A percentile compares a stretch with the other conserved stretches of the same genome.
phyloP scores from a whole-genome alignment of 1,140 invertebrate genomes.

The Lineus longissimus region DNA sequence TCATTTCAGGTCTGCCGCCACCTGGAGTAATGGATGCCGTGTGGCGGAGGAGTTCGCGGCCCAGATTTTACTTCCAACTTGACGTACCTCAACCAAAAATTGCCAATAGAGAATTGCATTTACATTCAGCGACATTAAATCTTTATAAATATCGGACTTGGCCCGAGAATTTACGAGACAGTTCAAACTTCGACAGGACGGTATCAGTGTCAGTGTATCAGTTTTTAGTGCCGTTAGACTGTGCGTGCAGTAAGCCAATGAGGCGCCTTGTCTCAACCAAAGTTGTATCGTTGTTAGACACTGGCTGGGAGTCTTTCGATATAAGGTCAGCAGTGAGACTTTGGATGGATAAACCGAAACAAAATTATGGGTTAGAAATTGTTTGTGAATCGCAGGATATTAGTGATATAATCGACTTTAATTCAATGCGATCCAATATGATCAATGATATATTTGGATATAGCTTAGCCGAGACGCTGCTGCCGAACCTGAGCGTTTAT shows the following conservation, averaged over 20 bases:
- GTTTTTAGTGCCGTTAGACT: neutral
- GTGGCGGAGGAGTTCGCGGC: neutral
- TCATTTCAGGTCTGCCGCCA: neutral
- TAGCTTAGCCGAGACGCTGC: neutral
- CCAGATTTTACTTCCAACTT: slow-evolving; percentile 14
- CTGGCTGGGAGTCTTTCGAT: slow-evolving; percentile 21
- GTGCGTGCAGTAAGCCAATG: neutral
- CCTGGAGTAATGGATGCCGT: neutral
- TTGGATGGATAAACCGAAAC: slow-evolving; percentile 18
- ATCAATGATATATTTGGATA: neutral
- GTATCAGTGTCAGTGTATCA: slow-evolving; percentile 17
- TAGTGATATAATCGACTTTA: slow-evolving; percentile 8
- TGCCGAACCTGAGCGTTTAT: neutral
- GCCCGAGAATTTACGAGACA: slow-evolving; percentile 11
- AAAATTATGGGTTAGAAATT: slow-evolving; percentile 20
- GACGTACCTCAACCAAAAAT: slow-evolving; percentile 19
- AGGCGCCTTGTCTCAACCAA: slow-evolving; percentile 12
- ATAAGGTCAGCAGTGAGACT: slow-evolving; percentile 14
- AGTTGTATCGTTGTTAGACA: slow-evolving; percentile 9
- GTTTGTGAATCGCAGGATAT: slow-evolving; percentile 12
- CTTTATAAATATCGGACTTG: slow-evolving; percentile 9
- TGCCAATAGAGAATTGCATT: slow-evolving; percentile 8
- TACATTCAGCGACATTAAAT: slow-evolving; percentile 17
- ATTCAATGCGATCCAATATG: neutral
- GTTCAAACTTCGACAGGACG: slow-evolving; percentile 9